Conservation (phyloP, 2,888 invertebrate species). For the Harpalus rufipes region DNA sequence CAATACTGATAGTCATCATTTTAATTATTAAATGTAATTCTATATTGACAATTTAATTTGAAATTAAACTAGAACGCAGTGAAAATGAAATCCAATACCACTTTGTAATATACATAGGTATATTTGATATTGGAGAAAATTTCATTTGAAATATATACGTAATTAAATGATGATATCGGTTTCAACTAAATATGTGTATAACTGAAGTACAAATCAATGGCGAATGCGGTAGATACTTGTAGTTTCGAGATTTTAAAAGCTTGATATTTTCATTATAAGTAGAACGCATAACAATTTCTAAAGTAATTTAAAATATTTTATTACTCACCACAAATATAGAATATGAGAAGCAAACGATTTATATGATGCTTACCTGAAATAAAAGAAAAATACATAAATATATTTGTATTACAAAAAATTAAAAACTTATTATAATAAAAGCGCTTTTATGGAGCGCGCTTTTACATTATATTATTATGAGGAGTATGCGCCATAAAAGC, state of each 20-base stretch:
- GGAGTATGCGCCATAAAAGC: too few relatives aligned
- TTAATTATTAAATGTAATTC: too few relatives aligned
- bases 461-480: too few relatives aligned
- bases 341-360: background rate
- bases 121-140: conserved; percentile 9
- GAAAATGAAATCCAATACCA: too few relatives aligned
- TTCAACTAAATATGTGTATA: background rate
- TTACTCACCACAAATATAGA: background rate
- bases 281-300: background rate
- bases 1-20: too few relatives aligned
- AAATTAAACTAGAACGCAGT: too few relatives aligned
- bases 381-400: conserved; percentile 8
- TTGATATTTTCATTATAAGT: too few relatives aligned
- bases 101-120: background rate
- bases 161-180: background rate
- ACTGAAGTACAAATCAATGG: background rate
- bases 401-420: background rate
- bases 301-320: background rate
- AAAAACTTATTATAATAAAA: too few relatives aligned
- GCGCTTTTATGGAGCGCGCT: too few relatives aligned
- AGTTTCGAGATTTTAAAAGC: background rate
- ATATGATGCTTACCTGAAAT: background rate
- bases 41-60: too few relatives aligned
- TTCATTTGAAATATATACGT: background rate
- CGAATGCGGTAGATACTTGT: background rate